Conservation (phyloP, 2,888 invertebrate genomes). For the Thalpophila matura region DNA sequence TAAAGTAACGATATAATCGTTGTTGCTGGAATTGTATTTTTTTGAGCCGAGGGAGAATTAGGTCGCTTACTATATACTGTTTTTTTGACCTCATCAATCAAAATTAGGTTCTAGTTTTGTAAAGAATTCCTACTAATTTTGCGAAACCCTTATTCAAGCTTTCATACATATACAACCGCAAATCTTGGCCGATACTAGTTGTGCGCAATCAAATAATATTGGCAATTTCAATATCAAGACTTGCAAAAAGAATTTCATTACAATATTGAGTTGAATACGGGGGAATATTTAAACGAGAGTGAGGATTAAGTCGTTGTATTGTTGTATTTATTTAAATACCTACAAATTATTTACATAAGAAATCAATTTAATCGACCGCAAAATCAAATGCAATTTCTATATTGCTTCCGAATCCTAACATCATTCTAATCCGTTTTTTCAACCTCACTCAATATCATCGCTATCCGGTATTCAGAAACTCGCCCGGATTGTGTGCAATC, state of each 20-base stretch:
- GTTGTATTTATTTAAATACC: not conserved
- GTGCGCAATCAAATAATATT: too few species aligned
- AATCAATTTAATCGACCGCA: not conserved
- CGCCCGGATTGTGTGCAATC: conserved; percentile 47
- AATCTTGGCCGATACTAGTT: too few species aligned
- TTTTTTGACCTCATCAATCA: not conserved
- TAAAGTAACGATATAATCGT: conserved; percentile 47
- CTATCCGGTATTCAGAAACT: conserved; percentile 44
- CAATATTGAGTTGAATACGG: too few species aligned
- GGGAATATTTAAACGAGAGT: too few species aligned
- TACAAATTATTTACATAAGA: not conserved
- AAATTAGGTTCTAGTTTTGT: too few species aligned
- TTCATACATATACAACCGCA: too few species aligned
- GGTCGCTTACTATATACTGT: not conserved
- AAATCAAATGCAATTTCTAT: conserved; percentile 1
- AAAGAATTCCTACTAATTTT: too few species aligned
- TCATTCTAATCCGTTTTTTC: conserved; percentile 11
- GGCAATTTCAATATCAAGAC: too few species aligned
- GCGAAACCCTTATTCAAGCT: too few species aligned
- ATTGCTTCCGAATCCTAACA: conserved; percentile 4
- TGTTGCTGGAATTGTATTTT: conserved; percentile 18
- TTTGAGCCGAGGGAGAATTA: not conserved
- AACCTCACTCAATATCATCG: conserved; percentile 29
- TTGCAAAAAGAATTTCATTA: too few species aligned
- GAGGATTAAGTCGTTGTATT: too few species aligned